These are phyloP conservation scores for Biston betularia DNA, from an alignment of 2,888 invertebrate species.

Conservation along the genomic window DNA sequence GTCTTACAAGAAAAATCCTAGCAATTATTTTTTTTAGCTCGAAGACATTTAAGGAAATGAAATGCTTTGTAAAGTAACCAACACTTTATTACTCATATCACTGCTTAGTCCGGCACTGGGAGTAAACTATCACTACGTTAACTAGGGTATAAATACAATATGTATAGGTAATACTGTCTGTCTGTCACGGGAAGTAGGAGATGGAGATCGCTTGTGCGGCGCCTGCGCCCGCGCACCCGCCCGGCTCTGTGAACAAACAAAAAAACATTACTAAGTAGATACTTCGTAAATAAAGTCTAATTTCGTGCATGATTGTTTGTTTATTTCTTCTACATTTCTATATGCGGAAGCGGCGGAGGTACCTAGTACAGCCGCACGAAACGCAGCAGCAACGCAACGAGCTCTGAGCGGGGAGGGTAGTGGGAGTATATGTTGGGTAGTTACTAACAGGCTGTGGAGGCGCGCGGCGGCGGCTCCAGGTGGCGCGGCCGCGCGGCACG, in stretches of 20 bases:
- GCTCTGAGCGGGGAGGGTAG: too few species aligned
- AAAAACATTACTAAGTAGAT: background rate
- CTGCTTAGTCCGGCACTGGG: constrained; percentile 33
- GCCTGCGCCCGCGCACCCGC: background rate
- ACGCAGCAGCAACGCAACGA: too few species aligned
- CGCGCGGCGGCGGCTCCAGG: constrained; percentile 4
- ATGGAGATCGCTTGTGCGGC: constrained; percentile 41
- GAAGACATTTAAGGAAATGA: constrained; percentile 1
- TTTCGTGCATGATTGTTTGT: too few species aligned
- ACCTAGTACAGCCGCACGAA: too few species aligned
- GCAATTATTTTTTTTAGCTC: too few species aligned
- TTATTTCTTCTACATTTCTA: too few species aligned
- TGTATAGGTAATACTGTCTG: constrained; percentile 60
- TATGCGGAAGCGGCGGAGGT: too few species aligned
- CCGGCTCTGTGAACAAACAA: constrained; percentile 36
- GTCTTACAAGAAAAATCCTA: too few species aligned
- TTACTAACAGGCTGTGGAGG: constrained; percentile 4
- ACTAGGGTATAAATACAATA: constrained; percentile 55
- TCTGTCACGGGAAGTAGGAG: constrained; percentile 48
- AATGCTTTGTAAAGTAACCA: constrained; percentile 47
- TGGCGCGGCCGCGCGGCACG: constrained; percentile 25
- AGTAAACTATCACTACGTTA: constrained; percentile 35
- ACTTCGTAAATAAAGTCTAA: too few species aligned
- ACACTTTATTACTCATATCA: constrained; percentile 53
- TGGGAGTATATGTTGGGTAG: background rate